Evolutionary conservation across 2,888 invertebrate genomes (phyloP).

Genomic region (Epistrophella euchroma): DNA sequence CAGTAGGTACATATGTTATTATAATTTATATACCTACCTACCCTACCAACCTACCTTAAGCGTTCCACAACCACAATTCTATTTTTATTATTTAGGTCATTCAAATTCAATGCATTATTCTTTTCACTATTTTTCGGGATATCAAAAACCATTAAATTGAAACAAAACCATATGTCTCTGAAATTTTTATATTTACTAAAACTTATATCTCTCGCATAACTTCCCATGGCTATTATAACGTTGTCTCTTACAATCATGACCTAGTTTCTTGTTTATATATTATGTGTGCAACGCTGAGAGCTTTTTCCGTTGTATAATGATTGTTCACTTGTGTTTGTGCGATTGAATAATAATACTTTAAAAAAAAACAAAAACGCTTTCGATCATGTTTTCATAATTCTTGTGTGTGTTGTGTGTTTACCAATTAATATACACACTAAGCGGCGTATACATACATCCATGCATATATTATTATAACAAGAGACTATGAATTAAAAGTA

Average conservation of each 20-base stretch:
- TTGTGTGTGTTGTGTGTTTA: constrained; percentile 41
- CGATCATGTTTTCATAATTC: constrained; percentile 70
- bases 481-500: constrained; percentile 30
- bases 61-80: constrained; percentile 12
- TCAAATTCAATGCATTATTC: constrained; percentile 39
- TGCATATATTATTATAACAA: constrained; percentile 1
- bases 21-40: constrained; percentile 11
- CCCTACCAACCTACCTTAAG: constrained; percentile 2
- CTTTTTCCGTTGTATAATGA: constrained; percentile 71
- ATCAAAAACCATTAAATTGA: constrained; percentile 37
- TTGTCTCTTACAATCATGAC: constrained; percentile 84
- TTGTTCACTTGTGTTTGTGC: constrained; percentile 44
- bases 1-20: constrained; percentile 9
- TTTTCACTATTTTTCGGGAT: constrained; percentile 39
- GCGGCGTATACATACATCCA: not conserved
- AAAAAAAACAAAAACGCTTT: constrained; percentile 36
- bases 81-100: constrained; percentile 39
- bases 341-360: constrained; percentile 75
- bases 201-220: constrained; percentile 82
- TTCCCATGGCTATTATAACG: constrained; percentile 80
- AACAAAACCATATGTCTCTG: constrained; percentile 53
- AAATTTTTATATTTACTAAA: constrained; percentile 50
- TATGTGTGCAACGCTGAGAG: constrained; percentile 70
- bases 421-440: constrained; percentile 27
- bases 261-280: constrained; percentile 81